These are phyloP conservation scores for Drosophila putrida DNA, from an alignment of 2,888 invertebrate genomes.

Conservation along the genomic window DNA sequence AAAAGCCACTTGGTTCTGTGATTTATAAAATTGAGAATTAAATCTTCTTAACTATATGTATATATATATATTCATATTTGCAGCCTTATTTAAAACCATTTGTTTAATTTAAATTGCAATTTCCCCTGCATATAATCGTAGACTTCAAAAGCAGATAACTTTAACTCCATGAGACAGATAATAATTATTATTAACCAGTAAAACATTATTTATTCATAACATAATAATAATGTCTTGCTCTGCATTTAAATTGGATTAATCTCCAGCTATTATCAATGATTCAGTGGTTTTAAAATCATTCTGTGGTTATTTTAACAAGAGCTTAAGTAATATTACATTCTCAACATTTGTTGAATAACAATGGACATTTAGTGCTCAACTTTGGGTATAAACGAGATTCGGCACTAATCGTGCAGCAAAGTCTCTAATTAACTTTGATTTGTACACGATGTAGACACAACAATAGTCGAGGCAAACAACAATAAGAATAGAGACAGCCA, in stretches of 20 bases:
- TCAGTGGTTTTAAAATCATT: background rate
- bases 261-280: background rate
- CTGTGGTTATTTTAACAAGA: conserved; percentile 20
- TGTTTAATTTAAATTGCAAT: background rate
- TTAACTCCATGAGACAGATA: no score
- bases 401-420: conserved; percentile 30
- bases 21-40: no score
- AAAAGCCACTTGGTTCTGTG: background rate
- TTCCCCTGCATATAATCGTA: background rate
- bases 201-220: background rate
- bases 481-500: conserved; percentile 13
- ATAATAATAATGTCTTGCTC: background rate
- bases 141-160: no score
- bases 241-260: background rate
- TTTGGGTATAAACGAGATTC: conserved; percentile 20
- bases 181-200: no score
- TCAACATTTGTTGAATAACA: conserved; percentile 15
- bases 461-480: conserved; percentile 17
- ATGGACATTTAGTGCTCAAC: conserved; percentile 20
- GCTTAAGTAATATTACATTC: conserved; percentile 18
- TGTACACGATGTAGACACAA: conserved; percentile 28
- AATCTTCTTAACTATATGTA: no score
- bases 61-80: no score
- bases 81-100: no score
- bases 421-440: conserved; percentile 59